These are phyloP conservation scores for Phenganax marumi DNA, from an alignment of 92 coral and sea anemone genomes.

Conservation along the genomic window DNA sequence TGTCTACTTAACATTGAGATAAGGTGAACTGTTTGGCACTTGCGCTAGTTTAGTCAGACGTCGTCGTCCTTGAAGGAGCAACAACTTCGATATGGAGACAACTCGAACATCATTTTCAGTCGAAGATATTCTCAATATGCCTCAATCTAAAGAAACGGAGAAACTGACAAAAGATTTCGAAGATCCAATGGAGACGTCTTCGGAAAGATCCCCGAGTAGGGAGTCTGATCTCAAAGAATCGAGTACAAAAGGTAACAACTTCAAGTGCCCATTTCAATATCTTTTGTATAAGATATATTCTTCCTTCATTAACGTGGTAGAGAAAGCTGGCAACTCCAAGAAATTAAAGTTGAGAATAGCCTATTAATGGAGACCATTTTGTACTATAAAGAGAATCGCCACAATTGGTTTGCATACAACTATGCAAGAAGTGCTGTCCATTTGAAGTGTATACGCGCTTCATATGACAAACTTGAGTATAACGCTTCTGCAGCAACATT, in stretches of 20 bases:
- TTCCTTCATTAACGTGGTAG: not conserved
- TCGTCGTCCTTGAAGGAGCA: constrained; percentile 3
- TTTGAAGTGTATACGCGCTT: no score
- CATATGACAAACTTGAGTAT: no score
- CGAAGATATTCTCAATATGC: constrained; percentile 83
- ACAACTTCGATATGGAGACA: not conserved
- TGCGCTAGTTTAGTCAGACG: constrained; percentile 3
- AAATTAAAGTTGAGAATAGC: no score
- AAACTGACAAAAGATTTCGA: not conserved
- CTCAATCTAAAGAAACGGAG: constrained; percentile 55
- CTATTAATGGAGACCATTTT: no score
- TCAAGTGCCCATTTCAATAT: not conserved
- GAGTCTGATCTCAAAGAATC: constrained; percentile 3
- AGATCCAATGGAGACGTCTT: not conserved
- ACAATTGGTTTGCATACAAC: no score
- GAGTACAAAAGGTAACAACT: constrained; percentile 19
- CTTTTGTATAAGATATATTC: not conserved
- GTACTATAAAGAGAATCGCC: no score
- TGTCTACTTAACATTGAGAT: constrained; percentile 43
- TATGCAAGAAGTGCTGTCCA: no score
- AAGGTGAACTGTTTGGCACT: constrained; percentile 25
- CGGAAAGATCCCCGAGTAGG: constrained; percentile 31
- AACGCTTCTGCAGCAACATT: no score
- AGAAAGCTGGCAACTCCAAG: not conserved
- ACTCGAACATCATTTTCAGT: constrained; percentile 73